These are phyloP conservation scores for Sinohyriopsis cumingii DNA, from an alignment of 2,888 invertebrate genomes.

Conservation along the genomic window DNA sequence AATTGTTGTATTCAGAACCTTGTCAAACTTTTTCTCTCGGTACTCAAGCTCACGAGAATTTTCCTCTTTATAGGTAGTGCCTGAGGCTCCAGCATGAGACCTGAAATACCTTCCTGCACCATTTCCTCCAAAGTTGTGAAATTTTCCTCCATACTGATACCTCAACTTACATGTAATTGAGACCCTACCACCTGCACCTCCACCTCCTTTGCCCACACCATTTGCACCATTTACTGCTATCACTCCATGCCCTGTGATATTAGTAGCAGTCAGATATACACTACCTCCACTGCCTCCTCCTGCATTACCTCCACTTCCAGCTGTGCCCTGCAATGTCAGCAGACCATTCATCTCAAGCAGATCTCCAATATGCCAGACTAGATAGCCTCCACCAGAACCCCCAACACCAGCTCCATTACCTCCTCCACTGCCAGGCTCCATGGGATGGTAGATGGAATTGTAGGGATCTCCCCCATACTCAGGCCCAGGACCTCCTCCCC, in stretches of 20 bases:
- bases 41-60: constrained; percentile 54
- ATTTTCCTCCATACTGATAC: constrained; percentile 54
- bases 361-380: constrained; percentile 51
- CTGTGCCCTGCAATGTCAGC: constrained; percentile 40
- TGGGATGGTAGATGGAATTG: constrained; percentile 50
- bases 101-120: constrained; percentile 33
- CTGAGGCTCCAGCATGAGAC: constrained; percentile 53
- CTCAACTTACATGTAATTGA: constrained; percentile 52
- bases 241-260: constrained; percentile 58
- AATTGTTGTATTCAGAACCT: constrained; percentile 50
- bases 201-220: constrained; percentile 49
- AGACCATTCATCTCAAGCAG: constrained; percentile 54
- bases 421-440: constrained; percentile 51
- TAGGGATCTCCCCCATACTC: constrained; percentile 47
- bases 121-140: constrained; percentile 54
- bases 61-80: constrained; percentile 58
- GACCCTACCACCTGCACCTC: constrained; percentile 56
- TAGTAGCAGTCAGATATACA: constrained; percentile 47
- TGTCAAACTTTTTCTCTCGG: constrained; percentile 54
- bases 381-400: constrained; percentile 56
- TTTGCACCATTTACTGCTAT: constrained; percentile 54
- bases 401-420: constrained; percentile 48
- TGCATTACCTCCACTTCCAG: constrained; percentile 41
- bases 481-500: constrained; percentile 48
- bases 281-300: constrained; percentile 60